A percentile compares a stretch with the other conserved stretches of the same genome.
Conservation (phyloP, 2,113 vertebrate species). For the Mus musculus region GRCm39 chr3:151044001-151044500, state of each 20-base stretch:
- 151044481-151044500: not conserved
- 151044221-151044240: not conserved
- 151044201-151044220: not conserved
- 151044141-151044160: not conserved
- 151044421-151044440: not conserved
- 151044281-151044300: not conserved
- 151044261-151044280: not conserved
- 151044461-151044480: not conserved
- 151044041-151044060: conserved; percentile 37
- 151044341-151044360: not conserved
- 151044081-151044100: not conserved
- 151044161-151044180: conserved; percentile 1
- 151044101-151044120: not conserved
- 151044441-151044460: not conserved
- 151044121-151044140: conserved; percentile 62
- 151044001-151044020: conserved; percentile 54
- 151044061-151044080: conserved; percentile 33
- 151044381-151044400: not conserved
- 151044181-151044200: not conserved
- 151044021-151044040: conserved; percentile 50
- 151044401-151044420: not conserved
- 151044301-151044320: not conserved
- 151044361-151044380: not conserved
- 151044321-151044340: not conserved
- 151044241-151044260: not conserved